Conservation (phyloP, 1,140 invertebrate species). For the Campoletis sonorensis region DNA sequence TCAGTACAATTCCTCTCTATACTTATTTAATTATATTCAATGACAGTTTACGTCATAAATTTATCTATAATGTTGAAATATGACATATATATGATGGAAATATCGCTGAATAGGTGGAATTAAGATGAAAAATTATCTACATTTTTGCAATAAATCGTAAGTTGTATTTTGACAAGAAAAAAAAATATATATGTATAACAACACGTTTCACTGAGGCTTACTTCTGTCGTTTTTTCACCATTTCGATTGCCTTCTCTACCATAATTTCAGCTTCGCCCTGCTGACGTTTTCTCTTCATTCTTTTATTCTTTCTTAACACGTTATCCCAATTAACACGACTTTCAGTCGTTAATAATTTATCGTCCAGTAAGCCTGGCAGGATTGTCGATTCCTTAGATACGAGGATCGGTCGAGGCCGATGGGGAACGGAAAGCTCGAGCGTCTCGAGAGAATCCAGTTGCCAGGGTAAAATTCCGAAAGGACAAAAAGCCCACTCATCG, state of each 20-base stretch:
- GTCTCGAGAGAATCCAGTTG: slow-evolving; percentile 62
- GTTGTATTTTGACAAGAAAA: slow-evolving; percentile 16
- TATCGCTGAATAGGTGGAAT: neutral
- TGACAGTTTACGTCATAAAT: too few species aligned
- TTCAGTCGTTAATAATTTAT: slow-evolving; percentile 56
- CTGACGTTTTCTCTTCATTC: slow-evolving; percentile 53
- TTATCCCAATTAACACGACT: slow-evolving; percentile 67
- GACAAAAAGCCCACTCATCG: slow-evolving; percentile 64
- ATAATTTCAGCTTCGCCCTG: slow-evolving; percentile 53
- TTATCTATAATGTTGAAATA: too few species aligned
- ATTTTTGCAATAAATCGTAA: slow-evolving; percentile 24
- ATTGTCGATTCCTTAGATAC: slow-evolving; percentile 50
- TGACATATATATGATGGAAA: too few species aligned
- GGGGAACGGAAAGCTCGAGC: slow-evolving; percentile 46
- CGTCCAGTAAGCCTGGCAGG: slow-evolving; percentile 64
- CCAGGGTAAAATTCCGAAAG: slow-evolving; percentile 73
- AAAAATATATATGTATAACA: neutral
- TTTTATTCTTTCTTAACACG: slow-evolving; percentile 63
- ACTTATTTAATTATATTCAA: too few species aligned
- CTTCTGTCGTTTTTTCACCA: slow-evolving; percentile 56
- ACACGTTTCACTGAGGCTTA: neutral
- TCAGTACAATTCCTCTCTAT: too few species aligned
- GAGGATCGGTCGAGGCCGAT: slow-evolving; percentile 41
- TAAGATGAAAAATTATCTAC: neutral
- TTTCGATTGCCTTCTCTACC: slow-evolving; percentile 62